A percentile compares a stretch with the other conserved stretches of the same genome.
Evolutionary conservation across 2,797 vertebrate genomes (phyloP).

Genomic region (Discoglossus pictus): DNA sequence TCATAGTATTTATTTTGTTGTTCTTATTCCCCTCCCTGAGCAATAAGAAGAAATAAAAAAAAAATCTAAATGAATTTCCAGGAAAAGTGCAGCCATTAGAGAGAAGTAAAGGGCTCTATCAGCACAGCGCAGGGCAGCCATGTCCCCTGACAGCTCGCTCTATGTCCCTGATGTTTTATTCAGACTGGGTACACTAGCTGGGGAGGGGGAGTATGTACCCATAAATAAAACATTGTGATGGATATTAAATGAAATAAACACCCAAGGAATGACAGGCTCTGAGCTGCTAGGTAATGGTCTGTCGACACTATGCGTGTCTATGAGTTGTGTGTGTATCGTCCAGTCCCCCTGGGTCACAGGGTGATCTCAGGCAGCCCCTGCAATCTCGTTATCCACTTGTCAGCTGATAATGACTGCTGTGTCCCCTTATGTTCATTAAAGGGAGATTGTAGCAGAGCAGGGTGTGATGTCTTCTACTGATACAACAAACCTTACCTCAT

Average conservation of each 20-base stretch:
- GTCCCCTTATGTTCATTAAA: too few relatives aligned
- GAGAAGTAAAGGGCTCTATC: conserved; percentile 65
- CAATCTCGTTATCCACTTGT: too few relatives aligned
- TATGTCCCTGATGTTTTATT: conserved; percentile 84
- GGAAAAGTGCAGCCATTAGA: conserved; percentile 61
- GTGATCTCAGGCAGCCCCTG: too few relatives aligned
- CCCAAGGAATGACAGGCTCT: conserved; percentile 63
- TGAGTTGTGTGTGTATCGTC: background rate
- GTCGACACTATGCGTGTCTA: background rate
- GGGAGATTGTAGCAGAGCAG: too few relatives aligned
- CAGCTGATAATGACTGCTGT: too few relatives aligned
- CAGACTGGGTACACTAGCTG: conserved; percentile 82
- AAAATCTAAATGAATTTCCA: conserved; percentile 69
- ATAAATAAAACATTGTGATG: conserved; percentile 77
- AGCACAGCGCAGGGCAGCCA: conserved; percentile 23
- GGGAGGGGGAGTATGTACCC: conserved; percentile 58
- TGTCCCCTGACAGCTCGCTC: conserved; percentile 31
- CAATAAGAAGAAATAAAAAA: conserved; percentile 31
- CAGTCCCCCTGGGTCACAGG: too few relatives aligned
- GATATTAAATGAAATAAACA: conserved; percentile 72
- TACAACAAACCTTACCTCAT: too few relatives aligned
- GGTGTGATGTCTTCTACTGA: too few relatives aligned
- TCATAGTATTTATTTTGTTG: background rate
- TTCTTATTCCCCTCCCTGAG: background rate
- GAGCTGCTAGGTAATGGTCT: conserved; percentile 38